Base-by-base conservation (phyloP, 2,797 vertebrate genomes). In the Darevskia mixta region DNA sequence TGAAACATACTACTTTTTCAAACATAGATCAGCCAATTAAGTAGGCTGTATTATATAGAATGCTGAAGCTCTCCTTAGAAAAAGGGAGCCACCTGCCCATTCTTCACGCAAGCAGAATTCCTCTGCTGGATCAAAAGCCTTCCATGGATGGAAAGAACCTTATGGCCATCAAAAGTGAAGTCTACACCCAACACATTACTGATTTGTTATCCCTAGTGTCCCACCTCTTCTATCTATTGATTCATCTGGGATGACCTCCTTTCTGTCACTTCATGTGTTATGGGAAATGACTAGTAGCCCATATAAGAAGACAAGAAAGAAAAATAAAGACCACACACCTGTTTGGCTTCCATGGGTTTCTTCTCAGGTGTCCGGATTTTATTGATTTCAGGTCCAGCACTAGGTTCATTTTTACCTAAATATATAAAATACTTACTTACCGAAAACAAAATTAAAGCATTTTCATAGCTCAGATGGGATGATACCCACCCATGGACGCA, bases 311-410 rank as follows among this genome's bases (percentile, higher is more conserved):
- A 71, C 15, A 71, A n/a, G 45, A 45, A 3, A 3, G 2, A 41
- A 25, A 25, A 85, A 80, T 38, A 1, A 81, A 10, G 17, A 67
- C 27, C 88, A 88, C 95, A 0, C 91, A 98, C 99, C 98, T 98
- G 98, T 95, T 99, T 99, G 87, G 97, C 94, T 87, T 99, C 98
- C 66, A 97, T 4, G 20, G 94, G 95, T 92, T 99, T 99, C 94
- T 98, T 98, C 94, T 99, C 99, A 83, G 99, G 98, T 73, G 98
- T 99, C 92, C 98, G 98, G 95, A 98, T 98, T 95, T 98, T 98
- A 95, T 20, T 97, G 92, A 98, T 98, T 94, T 99, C 99, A 3
- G 97, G 94, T 95, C 98, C 98, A 92, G 96, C 95, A 96, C 97
- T 97, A 86, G 97, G 97, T 91, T 99, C 99, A 91, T 96, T 96